These are phyloP conservation scores for Vanessa cardui DNA, from an alignment of 2,888 invertebrate species.

Conservation along the genomic window DNA sequence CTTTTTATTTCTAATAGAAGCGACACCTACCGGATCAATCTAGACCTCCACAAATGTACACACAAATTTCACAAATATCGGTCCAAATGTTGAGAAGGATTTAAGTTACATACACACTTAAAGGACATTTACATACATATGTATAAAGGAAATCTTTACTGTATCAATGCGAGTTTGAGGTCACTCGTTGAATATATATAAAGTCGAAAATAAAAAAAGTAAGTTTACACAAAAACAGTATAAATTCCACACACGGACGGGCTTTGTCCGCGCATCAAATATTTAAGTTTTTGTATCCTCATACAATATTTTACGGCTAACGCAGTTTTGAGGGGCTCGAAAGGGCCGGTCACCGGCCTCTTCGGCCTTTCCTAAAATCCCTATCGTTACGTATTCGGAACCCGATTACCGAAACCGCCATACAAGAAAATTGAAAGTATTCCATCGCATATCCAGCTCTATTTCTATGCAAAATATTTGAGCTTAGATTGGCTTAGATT, in stretches of 20 bases:
- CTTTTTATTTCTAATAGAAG: no score
- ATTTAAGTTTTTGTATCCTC: conserved; percentile 19
- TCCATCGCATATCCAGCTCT: not conserved
- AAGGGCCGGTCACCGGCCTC: conserved; percentile 22
- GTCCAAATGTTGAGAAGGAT: no score
- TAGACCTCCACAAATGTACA: no score
- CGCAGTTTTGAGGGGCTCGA: conserved; percentile 5
- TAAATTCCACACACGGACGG: not conserved
- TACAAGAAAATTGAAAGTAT: conserved; percentile 7
- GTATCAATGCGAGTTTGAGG: no score
- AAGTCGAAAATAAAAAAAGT: not conserved
- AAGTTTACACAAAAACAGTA: not conserved
- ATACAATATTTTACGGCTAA: conserved; percentile 14
- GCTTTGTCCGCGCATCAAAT: conserved; percentile 18
- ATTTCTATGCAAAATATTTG: not conserved
- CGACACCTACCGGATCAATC: no score
- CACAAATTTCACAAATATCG: no score
- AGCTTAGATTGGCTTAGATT: not conserved
- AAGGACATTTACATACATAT: no score
- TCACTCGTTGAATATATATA: no score
- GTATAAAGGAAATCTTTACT: no score
- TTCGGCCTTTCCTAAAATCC: conserved; percentile 15
- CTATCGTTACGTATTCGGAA: conserved; percentile 29
- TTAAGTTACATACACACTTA: no score
- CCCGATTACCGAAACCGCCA: conserved; percentile 14